Conservation (phyloP, 2,113 vertebrate species). For the Empidonax alnorum region DNA sequence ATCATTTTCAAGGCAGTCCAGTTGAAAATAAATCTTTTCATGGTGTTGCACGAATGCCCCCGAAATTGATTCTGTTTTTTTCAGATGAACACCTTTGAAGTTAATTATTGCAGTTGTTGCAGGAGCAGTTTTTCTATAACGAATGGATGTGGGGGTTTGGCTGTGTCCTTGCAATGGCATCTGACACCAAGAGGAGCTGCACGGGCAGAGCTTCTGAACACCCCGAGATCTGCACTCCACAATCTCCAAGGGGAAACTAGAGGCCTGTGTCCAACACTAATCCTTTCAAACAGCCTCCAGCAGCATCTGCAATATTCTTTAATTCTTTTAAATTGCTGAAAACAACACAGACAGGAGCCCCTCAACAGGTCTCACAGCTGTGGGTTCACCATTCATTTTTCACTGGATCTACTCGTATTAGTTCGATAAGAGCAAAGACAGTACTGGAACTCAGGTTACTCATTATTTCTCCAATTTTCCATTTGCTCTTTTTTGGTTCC, state of each 20-base stretch:
- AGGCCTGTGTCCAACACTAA: neutral
- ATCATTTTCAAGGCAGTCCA: neutral
- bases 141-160: neutral
- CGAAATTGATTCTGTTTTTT: neutral
- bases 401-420: rapidly evolving
- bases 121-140: neutral
- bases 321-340: neutral
- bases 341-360: neutral
- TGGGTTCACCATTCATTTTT: neutral
- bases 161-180: neutral
- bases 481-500: neutral
- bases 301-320: neutral
- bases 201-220: neutral
- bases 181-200: neutral
- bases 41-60: neutral
- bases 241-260: neutral
- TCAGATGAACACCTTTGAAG: neutral
- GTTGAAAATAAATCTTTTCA: neutral
- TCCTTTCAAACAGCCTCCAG: neutral
- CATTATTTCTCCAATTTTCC: neutral
- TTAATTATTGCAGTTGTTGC: neutral
- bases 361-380: neutral
- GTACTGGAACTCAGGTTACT: neutral
- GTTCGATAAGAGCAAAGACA: neutral
- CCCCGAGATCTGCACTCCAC: neutral